Evolutionary conservation across 2,888 invertebrate genomes (phyloP).

Genomic region (Erebia ligea): DNA sequence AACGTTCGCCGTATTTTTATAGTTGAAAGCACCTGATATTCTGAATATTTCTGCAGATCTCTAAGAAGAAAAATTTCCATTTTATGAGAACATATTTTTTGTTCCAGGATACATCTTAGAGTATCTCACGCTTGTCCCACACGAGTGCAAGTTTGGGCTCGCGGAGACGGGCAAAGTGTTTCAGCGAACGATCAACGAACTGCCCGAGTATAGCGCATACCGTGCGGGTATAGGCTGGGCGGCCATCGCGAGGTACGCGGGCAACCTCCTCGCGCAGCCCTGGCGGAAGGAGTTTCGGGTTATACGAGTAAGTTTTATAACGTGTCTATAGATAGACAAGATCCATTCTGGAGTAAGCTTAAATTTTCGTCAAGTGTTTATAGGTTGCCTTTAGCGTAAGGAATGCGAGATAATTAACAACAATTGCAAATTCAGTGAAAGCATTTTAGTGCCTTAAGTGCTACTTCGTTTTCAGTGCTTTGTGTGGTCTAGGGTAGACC

Average conservation of each 20-base stretch:
- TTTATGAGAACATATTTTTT: background rate
- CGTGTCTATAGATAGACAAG: background rate
- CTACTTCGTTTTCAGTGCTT: no score
- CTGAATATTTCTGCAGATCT: no score
- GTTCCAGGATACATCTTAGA: constrained; percentile 89
- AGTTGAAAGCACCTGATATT: no score
- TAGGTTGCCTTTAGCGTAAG: no score
- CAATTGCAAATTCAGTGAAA: no score
- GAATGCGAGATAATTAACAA: no score
- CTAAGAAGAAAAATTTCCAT: no score
- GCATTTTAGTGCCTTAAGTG: no score
- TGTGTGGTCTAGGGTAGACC: no score
- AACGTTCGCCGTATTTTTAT: no score
- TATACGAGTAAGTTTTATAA: constrained; percentile 85
- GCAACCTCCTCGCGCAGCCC: constrained; percentile 92
- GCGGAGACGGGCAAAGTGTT: constrained; percentile 90
- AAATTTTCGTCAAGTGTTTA: no score
- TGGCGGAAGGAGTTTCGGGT: constrained; percentile 94
- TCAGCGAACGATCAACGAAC: constrained; percentile 86
- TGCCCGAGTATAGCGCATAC: constrained; percentile 90
- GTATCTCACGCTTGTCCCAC: constrained; percentile 89
- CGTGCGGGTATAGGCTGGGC: constrained; percentile 92
- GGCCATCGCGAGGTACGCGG: constrained; percentile 92
- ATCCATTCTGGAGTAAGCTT: background rate
- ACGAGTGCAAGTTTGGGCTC: constrained; percentile 90